Conservation (phyloP, 1,140 invertebrate genomes). For the Rhopalosiphum maidis region DNA sequence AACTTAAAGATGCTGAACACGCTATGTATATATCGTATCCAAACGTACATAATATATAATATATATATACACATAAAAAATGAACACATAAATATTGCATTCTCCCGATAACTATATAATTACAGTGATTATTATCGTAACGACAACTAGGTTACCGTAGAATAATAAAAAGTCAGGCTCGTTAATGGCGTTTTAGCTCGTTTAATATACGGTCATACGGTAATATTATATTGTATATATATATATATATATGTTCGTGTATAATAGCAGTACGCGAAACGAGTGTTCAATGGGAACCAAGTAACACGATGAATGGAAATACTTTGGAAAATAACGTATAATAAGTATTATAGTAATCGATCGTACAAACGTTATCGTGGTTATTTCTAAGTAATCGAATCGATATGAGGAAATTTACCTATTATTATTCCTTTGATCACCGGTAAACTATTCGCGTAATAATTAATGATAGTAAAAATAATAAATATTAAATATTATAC, state of each 20-base stretch:
- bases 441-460: constrained; percentile 14
- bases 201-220: not conserved
- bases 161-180: constrained; percentile 14
- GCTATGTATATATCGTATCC: not conserved
- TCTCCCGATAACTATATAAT: constrained; percentile 25
- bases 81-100: constrained; percentile 3
- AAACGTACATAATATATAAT: not conserved
- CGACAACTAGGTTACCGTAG: constrained; percentile 11
- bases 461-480: constrained; percentile 16
- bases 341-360: constrained; percentile 13
- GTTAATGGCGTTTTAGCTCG: constrained; percentile 22
- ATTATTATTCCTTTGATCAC: constrained; percentile 51
- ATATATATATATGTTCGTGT: not conserved
- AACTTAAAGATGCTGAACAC: constrained; percentile 36
- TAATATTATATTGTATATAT: not conserved
- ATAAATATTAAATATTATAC: not conserved
- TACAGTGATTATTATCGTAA: constrained; percentile 26
- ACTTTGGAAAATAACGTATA: not conserved
- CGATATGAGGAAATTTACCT: constrained; percentile 30
- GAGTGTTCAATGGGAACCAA: constrained; percentile 37
- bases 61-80: not conserved
- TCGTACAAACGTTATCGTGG: constrained; percentile 24
- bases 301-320: constrained; percentile 53
- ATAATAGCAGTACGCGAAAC: not conserved
- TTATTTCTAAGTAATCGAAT: constrained; percentile 24